These are phyloP conservation scores for Bruchidius siliquastri DNA, from an alignment of 2,888 invertebrate genomes.

Conservation along the genomic window DNA sequence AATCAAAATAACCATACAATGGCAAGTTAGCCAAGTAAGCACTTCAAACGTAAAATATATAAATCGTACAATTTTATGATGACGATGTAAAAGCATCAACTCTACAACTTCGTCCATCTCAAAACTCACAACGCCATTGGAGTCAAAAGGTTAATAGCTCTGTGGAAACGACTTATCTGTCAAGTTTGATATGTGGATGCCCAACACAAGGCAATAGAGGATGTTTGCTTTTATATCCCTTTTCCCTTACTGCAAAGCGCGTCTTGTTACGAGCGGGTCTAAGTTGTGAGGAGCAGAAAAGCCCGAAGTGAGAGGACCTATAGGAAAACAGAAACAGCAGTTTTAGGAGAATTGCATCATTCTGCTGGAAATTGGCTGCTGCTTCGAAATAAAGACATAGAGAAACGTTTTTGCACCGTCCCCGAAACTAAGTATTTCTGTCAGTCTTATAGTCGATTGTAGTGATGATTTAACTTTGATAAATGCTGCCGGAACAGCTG, in stretches of 20 bases:
- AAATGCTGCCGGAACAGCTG: too few species aligned
- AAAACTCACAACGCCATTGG: too few species aligned
- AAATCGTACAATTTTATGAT: too few species aligned
- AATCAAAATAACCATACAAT: too few species aligned
- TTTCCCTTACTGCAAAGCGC: not conserved
- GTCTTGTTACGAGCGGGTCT: not conserved
- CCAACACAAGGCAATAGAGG: not conserved
- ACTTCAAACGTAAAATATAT: too few species aligned
- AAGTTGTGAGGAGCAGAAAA: not conserved
- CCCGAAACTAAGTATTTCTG: not conserved
- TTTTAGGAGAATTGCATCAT: not conserved
- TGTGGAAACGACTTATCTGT: not conserved
- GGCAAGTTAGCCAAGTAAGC: too few species aligned
- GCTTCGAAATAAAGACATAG: not conserved
- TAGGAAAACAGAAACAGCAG: not conserved
- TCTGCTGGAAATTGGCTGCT: not conserved
- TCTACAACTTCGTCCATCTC: too few species aligned
- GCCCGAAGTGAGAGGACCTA: not conserved
- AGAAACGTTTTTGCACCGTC: not conserved
- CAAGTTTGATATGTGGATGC: not conserved
- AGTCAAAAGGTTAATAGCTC: not conserved
- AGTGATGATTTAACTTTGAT: too few species aligned
- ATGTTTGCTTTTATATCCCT: not conserved
- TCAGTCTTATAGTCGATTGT: not conserved
- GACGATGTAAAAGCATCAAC: too few species aligned